These are phyloP conservation scores for Holotrichia oblita DNA, from an alignment of 1,140 invertebrate species.

Conservation along the genomic window DNA sequence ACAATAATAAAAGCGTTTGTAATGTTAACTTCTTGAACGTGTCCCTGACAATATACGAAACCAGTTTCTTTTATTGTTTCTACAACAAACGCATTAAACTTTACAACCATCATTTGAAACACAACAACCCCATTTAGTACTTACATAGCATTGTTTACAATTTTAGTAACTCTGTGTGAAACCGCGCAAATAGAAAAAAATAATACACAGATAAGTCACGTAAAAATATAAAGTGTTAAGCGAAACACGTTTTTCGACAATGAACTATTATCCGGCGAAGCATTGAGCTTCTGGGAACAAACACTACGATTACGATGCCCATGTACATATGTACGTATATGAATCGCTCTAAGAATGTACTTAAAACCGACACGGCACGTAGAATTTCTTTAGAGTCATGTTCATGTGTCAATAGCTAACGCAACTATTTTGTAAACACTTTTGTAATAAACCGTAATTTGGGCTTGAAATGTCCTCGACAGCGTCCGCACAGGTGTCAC, in stretches of 20 bases:
- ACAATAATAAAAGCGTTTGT: too few relatives aligned
- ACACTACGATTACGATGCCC: not conserved
- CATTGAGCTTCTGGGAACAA: constrained; percentile 8
- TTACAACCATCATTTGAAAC: not conserved
- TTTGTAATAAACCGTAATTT: constrained; percentile 1
- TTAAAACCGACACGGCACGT: not conserved
- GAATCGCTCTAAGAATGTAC: not conserved
- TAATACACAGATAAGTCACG: not conserved
- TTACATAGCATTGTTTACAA: not conserved
- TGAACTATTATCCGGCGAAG: not conserved
- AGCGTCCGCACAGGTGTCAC: not conserved
- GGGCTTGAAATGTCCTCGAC: not conserved
- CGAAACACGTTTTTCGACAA: not conserved
- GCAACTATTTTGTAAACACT: constrained; percentile 12
- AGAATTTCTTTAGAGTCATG: constrained; percentile 1
- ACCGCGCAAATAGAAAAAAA: not conserved
- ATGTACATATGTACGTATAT: not conserved
- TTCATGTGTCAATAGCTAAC: constrained; percentile 18
- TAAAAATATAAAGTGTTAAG: not conserved
- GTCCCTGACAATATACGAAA: not conserved
- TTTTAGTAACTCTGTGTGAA: constrained; percentile 12
- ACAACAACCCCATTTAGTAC: constrained; percentile 15
- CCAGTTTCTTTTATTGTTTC: not conserved
- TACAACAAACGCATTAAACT: not conserved
- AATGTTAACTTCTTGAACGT: not conserved